Evolutionary conservation across 1,140 invertebrate species (phyloP), one percentile per base, ranked within the genome.

Genomic region (Atta texana): DNA sequence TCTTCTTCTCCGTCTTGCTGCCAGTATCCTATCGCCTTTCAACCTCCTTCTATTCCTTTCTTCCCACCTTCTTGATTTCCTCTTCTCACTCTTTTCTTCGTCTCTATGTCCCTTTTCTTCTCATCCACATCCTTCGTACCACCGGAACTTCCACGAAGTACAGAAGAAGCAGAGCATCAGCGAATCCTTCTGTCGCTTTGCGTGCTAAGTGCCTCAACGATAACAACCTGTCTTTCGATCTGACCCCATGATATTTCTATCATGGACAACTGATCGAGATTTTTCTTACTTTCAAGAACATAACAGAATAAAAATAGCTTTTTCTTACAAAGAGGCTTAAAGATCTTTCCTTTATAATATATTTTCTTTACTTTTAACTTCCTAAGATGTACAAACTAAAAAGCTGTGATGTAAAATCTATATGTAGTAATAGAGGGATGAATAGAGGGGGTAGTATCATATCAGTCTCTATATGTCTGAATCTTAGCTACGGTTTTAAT

Each of bases 21-120:
- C 63, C 69, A 12, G 39, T 18, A 89, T 89, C 82, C 87, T 89
- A 85, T 86, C 66, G 78, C 75, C 86, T 90, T 75, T 90, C 81
- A 85, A 87, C 66, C 80, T n/a, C 49, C 24, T 1, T 63, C 2
- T 16, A 3, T 28, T 31, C n/a, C 3, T n/a, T 3, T 77, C 64
- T 44, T 21, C 34, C 72, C 71, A 74, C 55, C 68, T 82, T 82
- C 68, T 82, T 49, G 53, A 82, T 82, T 81, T 55, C 21, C 24
- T 31, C 21, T 4, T n/a, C 85, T 85, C 24, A n/a, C 31, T 14
- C 39, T 49, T 44, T 24, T 31, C 39, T 53, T 49, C 12, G 24
- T 51, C 34, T 44, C 53, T 21, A 39, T 12, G 16, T 55, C 61
- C 72, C 57, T 82, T 72, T 74, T 59, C 61, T 61, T 55, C 64